Percentiles rank a stretch among this genome's conserved stretches.
phyloP scores from a whole-genome alignment of 2,888 invertebrate genomes.

The Dryobota labecula region DNA sequence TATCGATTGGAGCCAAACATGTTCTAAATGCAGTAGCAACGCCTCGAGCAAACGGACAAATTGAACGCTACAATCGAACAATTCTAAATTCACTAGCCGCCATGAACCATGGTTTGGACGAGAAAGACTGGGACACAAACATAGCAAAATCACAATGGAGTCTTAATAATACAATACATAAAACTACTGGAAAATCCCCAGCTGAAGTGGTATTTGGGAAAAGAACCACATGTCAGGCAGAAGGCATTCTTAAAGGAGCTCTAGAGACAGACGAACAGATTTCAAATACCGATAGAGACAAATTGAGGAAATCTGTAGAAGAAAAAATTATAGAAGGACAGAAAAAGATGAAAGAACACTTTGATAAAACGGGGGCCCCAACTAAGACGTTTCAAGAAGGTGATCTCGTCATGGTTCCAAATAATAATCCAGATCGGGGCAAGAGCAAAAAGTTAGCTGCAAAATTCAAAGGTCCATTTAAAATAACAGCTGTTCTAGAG shows the following conservation, averaged over 20 bases:
- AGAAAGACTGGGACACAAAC: no score
- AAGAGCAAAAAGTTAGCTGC: no score
- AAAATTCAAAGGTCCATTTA: no score
- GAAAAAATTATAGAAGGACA: neutral
- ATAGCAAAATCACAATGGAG: no score
- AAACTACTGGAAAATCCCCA: conserved; percentile 3
- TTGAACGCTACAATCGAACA: conserved; percentile 32
- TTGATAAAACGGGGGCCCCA: no score
- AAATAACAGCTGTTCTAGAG: no score
- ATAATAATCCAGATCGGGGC: no score
- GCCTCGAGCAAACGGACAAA: conserved; percentile 1
- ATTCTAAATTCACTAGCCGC: conserved; percentile 13
- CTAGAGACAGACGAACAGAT: neutral
- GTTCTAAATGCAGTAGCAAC: neutral
- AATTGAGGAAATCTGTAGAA: neutral
- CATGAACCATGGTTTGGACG: neutral
- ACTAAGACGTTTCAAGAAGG: no score
- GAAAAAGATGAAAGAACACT: no score
- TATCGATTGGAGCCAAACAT: conserved; percentile 10
- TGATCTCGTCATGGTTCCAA: no score
- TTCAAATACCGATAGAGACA: neutral
- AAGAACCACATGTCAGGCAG: conserved; percentile 5
- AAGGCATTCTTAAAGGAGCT: conserved; percentile 3
- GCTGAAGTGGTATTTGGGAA: conserved; percentile 17
- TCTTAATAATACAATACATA: neutral